Evolutionary conservation across 2,113 vertebrate species (phyloP).

Genomic region (Rhizomys pruinosus): DNA sequence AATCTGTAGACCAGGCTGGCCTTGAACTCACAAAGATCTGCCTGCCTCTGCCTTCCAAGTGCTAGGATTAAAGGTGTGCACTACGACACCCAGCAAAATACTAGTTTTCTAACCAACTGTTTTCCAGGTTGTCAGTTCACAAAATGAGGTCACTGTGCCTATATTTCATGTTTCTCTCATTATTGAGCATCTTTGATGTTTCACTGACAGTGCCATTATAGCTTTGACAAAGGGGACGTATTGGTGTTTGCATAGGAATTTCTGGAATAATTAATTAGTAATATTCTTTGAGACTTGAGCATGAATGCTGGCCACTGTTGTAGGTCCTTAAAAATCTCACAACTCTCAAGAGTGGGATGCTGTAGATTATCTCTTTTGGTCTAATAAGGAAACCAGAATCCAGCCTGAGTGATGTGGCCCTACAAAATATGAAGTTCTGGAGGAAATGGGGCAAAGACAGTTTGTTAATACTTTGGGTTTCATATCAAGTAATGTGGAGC

Average conservation of each 20-base stretch:
- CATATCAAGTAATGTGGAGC: background rate
- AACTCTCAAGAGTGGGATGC: background rate
- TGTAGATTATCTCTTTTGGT: background rate
- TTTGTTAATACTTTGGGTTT: background rate
- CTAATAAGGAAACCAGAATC: background rate
- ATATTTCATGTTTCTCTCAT: slow-evolving; percentile 16
- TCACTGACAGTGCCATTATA: background rate
- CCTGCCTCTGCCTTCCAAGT: no score
- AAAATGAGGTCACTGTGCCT: background rate
- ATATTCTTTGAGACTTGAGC: background rate
- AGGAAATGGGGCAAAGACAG: background rate
- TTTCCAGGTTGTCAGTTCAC: background rate
- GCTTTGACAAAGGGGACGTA: background rate
- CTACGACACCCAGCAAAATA: no score
- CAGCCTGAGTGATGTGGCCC: background rate
- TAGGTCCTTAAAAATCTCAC: background rate
- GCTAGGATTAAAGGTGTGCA: no score
- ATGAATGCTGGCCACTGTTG: background rate
- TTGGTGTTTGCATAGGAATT: slow-evolving; percentile 14
- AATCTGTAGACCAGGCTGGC: no score
- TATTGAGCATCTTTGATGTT: background rate
- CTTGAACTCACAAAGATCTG: no score
- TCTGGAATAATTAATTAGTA: background rate
- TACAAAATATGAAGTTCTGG: background rate
- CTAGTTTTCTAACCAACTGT: no score